Evolutionary conservation across 2,797 vertebrate genomes (phyloP).

Genomic region (Enoplosus armatus): DNA sequence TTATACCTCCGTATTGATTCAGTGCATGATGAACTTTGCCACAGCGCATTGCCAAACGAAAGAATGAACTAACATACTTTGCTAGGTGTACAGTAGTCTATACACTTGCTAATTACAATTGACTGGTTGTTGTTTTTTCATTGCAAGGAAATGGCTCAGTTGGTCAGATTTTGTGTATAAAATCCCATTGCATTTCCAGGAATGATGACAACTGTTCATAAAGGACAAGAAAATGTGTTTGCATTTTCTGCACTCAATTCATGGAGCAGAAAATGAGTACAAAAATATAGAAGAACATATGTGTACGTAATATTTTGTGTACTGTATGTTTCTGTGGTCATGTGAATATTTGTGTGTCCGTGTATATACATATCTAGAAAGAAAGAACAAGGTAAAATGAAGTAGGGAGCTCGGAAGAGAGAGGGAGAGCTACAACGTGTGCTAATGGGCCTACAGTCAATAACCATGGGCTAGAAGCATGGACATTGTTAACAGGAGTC

Average conservation of each 20-base stretch:
- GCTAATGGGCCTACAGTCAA: conserved; percentile 36
- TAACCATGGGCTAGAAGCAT: conserved; percentile 39
- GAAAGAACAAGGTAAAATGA: neutral
- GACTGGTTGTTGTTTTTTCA: neutral
- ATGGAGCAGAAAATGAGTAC: neutral
- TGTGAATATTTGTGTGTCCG: neutral
- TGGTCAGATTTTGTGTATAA: neutral
- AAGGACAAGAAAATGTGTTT: conserved; percentile 10
- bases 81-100: neutral
- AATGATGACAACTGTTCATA: neutral
- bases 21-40: neutral
- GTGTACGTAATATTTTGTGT: neutral
- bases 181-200: neutral
- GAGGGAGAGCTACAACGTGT: conserved; percentile 9
- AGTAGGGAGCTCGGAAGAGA: neutral
- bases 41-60: neutral
- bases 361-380: neutral
- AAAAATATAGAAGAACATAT: neutral
- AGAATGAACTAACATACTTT: neutral
- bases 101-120: neutral
- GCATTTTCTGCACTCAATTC: neutral
- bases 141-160: neutral
- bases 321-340: neutral
- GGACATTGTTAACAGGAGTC: conserved; percentile 58
- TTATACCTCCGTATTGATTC: neutral